phyloP scores from a whole-genome alignment of 2,888 invertebrate species.

The Ormyrus nitidulus region DNA sequence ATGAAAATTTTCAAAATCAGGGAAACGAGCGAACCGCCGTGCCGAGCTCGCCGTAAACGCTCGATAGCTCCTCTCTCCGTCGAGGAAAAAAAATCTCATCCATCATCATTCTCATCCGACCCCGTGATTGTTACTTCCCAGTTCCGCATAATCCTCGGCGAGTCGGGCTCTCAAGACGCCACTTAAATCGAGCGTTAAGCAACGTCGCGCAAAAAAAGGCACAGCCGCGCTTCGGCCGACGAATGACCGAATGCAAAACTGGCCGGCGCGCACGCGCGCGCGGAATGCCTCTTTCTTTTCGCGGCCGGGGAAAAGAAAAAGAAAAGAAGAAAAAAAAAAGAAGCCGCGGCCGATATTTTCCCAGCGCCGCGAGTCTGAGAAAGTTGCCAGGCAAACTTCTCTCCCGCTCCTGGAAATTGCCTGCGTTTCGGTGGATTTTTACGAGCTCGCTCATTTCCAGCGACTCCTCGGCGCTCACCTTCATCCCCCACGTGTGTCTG shows the following conservation, averaged over 20 bases:
- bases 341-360: conserved; percentile 44
- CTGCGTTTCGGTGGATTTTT: conserved; percentile 56
- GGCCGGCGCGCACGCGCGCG: neutral
- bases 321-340: neutral
- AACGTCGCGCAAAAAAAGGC: too few species aligned
- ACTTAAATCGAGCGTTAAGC: too few species aligned
- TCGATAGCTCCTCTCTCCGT: too few species aligned
- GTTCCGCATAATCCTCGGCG: too few species aligned
- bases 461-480: conserved; percentile 3
- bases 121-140: too few species aligned
- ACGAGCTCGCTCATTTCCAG: conserved; percentile 55
- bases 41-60: too few species aligned
- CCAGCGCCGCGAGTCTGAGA: conserved; percentile 50
- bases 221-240: too few species aligned
- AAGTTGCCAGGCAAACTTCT: conserved; percentile 38
- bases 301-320: conserved; percentile 8
- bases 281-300: conserved; percentile 26
- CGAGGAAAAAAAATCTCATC: too few species aligned
- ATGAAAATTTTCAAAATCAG: too few species aligned
- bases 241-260: conserved; percentile 24
- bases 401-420: conserved; percentile 52
- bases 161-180: too few species aligned
- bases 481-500: neutral
- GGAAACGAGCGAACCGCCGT: too few species aligned
- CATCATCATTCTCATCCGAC: too few species aligned